Conservation (phyloP, 2,113 vertebrate species). For the Nycticebus coucang region DNA sequence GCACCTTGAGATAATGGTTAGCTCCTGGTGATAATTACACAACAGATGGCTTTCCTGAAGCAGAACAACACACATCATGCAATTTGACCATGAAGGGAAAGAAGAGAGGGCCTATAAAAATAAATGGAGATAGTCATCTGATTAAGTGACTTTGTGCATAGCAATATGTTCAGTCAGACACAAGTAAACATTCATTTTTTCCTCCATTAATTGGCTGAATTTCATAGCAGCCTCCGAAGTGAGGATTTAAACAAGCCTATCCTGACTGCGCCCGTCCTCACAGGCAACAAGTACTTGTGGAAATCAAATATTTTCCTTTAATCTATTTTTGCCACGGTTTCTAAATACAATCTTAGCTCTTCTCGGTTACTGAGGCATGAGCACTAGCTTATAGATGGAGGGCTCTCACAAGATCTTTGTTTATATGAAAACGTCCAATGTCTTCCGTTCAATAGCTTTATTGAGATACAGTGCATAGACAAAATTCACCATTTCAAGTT, state of each 20-base stretch:
- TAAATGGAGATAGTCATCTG: constrained; percentile 28
- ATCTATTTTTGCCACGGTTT: neutral
- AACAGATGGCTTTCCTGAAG: constrained; percentile 73
- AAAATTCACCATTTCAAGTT: neutral
- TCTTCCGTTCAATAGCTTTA: neutral
- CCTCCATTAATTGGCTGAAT: neutral
- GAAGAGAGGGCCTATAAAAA: constrained; percentile 55
- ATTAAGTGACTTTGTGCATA: neutral
- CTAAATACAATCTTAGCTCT: neutral
- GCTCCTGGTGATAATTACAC: constrained; percentile 70
- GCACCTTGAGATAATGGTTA: constrained; percentile 66
- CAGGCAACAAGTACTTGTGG: neutral
- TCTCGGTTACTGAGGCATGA: neutral
- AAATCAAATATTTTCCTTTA: constrained; percentile 29
- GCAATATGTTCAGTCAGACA: neutral
- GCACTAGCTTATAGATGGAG: neutral
- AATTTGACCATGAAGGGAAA: constrained; percentile 72
- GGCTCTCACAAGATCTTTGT: neutral
- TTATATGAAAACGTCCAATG: neutral
- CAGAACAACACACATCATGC: constrained; percentile 65
- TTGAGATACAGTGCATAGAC: neutral
- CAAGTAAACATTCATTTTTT: neutral
- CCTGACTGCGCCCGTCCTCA: neutral
- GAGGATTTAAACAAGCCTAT: neutral
- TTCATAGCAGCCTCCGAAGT: neutral